These are phyloP conservation scores for Pristis pectinata DNA, from an alignment of 2,797 vertebrate species.

Conservation along the genomic window DNA sequence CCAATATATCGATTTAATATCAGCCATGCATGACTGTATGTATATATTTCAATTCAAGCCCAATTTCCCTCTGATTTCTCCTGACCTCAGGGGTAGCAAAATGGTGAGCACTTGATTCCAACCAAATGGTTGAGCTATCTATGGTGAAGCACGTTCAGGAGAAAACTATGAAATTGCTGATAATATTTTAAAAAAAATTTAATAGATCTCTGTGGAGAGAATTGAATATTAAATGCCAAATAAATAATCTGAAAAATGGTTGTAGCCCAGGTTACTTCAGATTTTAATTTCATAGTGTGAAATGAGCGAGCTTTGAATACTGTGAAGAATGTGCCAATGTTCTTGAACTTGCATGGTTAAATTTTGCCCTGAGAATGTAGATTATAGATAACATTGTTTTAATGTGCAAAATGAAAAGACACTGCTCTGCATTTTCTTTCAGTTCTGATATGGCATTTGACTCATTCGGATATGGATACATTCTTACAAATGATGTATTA, in stretches of 20 bases:
- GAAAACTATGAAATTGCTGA: neutral
- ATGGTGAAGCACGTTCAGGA: neutral
- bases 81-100: neutral
- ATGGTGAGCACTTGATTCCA: neutral
- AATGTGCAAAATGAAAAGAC: neutral
- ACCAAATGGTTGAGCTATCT: neutral
- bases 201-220: neutral
- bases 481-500: conserved; percentile 82
- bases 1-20: neutral
- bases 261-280: neutral
- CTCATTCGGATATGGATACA: conserved; percentile 81
- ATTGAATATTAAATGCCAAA: neutral
- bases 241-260: neutral
- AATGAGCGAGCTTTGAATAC: neutral
- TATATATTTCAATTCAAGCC: neutral
- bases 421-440: conserved; percentile 40
- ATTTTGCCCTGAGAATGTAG: neutral
- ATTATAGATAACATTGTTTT: neutral
- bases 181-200: neutral
- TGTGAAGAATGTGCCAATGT: neutral
- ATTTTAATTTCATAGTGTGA: neutral
- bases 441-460: conserved; percentile 89
- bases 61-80: neutral
- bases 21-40: neutral
- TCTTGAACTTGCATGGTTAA: neutral